A percentile compares a stretch with the other conserved stretches of the same genome.
phyloP scores from a whole-genome alignment of 2,113 vertebrate species.

The Pseudopipra pipra region DNA sequence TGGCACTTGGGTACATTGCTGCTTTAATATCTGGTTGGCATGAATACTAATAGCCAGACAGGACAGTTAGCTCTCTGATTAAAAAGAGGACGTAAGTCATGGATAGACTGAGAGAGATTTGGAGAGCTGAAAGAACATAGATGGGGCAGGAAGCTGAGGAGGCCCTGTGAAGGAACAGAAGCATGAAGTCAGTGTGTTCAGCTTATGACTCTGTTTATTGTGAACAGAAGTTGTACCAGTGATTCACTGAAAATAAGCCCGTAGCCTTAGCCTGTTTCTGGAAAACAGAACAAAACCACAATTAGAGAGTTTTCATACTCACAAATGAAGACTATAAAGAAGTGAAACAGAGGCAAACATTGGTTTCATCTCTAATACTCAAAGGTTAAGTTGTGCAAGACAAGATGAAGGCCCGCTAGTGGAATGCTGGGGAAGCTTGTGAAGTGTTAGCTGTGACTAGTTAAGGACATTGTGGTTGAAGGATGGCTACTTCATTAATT shows the following conservation, averaged over 20 bases:
- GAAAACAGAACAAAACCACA: neutral
- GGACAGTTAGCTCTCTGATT: neutral
- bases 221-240: neutral
- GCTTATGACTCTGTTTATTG: neutral
- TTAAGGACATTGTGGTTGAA: neutral
- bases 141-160: neutral
- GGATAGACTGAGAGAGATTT: neutral
- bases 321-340: neutral
- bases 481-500: slow-evolving; percentile 3
- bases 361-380: neutral
- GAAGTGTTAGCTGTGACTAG: neutral
- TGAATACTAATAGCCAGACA: neutral
- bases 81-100: neutral
- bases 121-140: neutral
- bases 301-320: neutral
- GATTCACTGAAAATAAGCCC: neutral
- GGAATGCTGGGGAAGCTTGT: neutral
- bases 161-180: neutral
- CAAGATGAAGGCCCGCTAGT: neutral
- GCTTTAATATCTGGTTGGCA: neutral
- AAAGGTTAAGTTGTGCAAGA: neutral
- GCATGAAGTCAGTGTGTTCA: neutral
- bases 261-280: neutral
- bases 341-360: neutral
- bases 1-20: neutral